A percentile compares a stretch with the other conserved stretches of the same genome.
Evolutionary conservation across 2,797 vertebrate species (phyloP).

Genomic region (Helarctos malayanus): DNA sequence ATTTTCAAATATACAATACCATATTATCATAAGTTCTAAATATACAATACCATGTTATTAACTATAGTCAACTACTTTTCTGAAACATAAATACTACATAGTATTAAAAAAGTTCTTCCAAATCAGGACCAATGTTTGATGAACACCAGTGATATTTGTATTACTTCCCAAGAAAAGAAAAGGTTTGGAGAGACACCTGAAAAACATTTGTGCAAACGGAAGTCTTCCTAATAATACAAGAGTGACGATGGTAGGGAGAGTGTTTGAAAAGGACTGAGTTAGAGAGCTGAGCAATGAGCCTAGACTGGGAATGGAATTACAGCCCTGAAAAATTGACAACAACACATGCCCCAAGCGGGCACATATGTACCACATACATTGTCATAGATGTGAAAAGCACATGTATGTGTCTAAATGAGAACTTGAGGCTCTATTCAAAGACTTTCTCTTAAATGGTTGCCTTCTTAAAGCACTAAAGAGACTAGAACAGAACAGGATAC

Average conservation of each 20-base stretch:
- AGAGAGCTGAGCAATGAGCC: not conserved
- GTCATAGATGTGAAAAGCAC: not conserved
- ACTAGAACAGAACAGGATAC: conserved; percentile 7
- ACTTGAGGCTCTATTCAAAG: conserved; percentile 9
- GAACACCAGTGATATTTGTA: not conserved
- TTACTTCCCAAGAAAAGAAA: conserved; percentile 15
- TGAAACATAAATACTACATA: not conserved
- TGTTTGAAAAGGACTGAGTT: not conserved
- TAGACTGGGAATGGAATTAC: not conserved
- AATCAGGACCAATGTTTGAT: not conserved
- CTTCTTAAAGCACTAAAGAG: conserved; percentile 11
- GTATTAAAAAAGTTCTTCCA: not conserved
- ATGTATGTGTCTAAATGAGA: conserved; percentile 41
- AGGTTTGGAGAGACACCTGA: conserved; percentile 13
- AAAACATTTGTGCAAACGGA: not conserved
- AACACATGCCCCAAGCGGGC: not conserved
- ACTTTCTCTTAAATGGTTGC: conserved; percentile 10
- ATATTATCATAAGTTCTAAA: not conserved
- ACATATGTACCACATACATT: not conserved
- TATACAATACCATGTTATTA: not conserved
- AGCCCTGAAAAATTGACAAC: not conserved
- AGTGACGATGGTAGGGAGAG: not conserved
- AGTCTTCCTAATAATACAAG: not conserved
- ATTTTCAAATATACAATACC: not conserved
- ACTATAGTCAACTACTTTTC: conserved; percentile 5